These are phyloP conservation scores for Gopherus evgoodei DNA, from an alignment of 2,113 vertebrate species.

Conservation along the genomic window DNA sequence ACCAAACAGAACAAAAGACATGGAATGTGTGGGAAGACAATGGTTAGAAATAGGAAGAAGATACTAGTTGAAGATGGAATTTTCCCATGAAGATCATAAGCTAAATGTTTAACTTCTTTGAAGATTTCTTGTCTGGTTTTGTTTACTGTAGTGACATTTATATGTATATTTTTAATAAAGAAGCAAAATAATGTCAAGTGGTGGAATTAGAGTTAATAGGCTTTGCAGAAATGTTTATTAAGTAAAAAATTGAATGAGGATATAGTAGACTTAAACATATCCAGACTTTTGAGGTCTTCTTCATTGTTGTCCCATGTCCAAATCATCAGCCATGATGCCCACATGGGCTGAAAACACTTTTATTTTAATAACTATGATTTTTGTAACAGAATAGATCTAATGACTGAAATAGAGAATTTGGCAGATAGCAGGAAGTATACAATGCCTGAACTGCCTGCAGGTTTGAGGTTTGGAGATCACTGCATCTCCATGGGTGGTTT, in stretches of 20 bases:
- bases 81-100: neutral
- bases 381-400: neutral
- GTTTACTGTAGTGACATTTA: neutral
- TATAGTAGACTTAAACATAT: neutral
- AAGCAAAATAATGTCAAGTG: neutral
- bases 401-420: slow-evolving; percentile 16
- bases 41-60: neutral
- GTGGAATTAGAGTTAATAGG: neutral
- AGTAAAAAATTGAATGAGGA: neutral
- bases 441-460: neutral
- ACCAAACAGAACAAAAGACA: neutral
- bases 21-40: neutral
- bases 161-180: neutral
- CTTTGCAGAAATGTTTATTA: neutral
- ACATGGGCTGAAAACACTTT: slow-evolving; percentile 17
- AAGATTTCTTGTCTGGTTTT: neutral
- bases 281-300: neutral
- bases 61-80: neutral
- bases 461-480: slow-evolving; percentile 35
- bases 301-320: neutral
- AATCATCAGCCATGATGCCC: neutral
- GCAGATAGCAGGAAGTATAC: neutral
- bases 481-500: neutral
- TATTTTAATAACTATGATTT: neutral
- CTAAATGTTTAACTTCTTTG: neutral